Base-by-base conservation (phyloP, 1,140 invertebrate genomes). In the Panagrolaimus sp. region DNA sequence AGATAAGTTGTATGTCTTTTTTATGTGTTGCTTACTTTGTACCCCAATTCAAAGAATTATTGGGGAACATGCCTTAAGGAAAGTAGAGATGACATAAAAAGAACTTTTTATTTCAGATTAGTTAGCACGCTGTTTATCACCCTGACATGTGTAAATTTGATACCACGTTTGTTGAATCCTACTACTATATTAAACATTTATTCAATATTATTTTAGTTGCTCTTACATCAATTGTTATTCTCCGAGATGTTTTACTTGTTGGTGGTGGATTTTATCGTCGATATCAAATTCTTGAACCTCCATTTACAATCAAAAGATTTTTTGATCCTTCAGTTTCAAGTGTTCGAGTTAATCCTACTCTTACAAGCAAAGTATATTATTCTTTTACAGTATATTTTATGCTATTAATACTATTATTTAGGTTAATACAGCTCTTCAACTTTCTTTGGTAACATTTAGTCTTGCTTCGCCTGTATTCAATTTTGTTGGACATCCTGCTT, bases 1-100 rank as follows among this genome's bases (percentile, higher is more conserved):
- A 17, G 94, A 98, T 84, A 97, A 98, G 87, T 86, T 96, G n/a
- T 85, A n/a, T n/a, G n/a, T n/a, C n/a, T n/a, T n/a, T n/a, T n/a
- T n/a, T n/a, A n/a, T n/a, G n/a, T n/a, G n/a, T n/a, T n/a, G n/a
- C n/a, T n/a, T n/a, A n/a, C n/a, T n/a, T n/a, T n/a, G n/a, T n/a
- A n/a, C n/a, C n/a, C n/a, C n/a, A n/a, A n/a, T n/a, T n/a, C n/a
- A n/a, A n/a, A n/a, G n/a, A n/a, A n/a, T n/a, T n/a, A n/a, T n/a
- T n/a, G n/a, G n/a, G n/a, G n/a, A n/a, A n/a, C n/a, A n/a, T n/a
- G n/a, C n/a, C n/a, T n/a, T n/a, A n/a, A n/a, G n/a, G n/a, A n/a
- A n/a, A n/a, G n/a, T n/a, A n/a, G n/a, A n/a, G n/a, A n/a, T n/a
- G n/a, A n/a, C n/a, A n/a, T n/a, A n/a, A n/a, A n/a, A n/a, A n/a